Evolutionary conservation across 2,888 invertebrate species (phyloP), one percentile per base, ranked within the genome.

Genomic region (Nomada fucata): DNA sequence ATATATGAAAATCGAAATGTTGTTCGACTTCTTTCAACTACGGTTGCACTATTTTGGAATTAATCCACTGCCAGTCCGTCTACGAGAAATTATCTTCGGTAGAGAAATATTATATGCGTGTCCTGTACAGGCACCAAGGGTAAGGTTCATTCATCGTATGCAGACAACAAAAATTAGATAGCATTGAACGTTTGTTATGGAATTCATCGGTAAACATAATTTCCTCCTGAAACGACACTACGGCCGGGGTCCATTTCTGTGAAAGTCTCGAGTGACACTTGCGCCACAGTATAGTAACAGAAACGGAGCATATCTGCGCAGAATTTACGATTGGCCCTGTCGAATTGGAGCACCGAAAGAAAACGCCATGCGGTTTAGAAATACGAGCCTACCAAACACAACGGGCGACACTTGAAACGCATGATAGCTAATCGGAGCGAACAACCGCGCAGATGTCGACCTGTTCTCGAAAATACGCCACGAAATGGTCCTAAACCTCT

Each of bases 361-460:
- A 18, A 9, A 47, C 13, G 5, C 15, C 1, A 23, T 13, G n/a
- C 9, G 55, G 65, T 61, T 52, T 82, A 29, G 73, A 73, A 74
- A 87, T 65, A 18, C 15, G 36, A 80, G 70, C 11, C 59, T 74
- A 9, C 0, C 15, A 59, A 76, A 64, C 53, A 64, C 13, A 44
- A 63, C 15, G 20, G 20, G 10, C 20, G 75, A 68, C 57, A 79
- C 63, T 47, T 36, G 78, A 74, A 2, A 36, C 60, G 0, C 13
- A 29, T 47, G 73, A 84, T 84, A 86, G 47, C 53, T 60, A 79
- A 65, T 78, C 61, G 59, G 15, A 53, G 50, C 9, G 70, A 20
- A 23, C 26, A 67, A 67, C 26, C 55, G 18, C 57, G 47, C 73
- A 70, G 83, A 74, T 83, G 73, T 53, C 5, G n/a, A 36, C 44